These are phyloP conservation scores for Julus scanicus DNA, from an alignment of 2,888 invertebrate species.

Conservation along the genomic window DNA sequence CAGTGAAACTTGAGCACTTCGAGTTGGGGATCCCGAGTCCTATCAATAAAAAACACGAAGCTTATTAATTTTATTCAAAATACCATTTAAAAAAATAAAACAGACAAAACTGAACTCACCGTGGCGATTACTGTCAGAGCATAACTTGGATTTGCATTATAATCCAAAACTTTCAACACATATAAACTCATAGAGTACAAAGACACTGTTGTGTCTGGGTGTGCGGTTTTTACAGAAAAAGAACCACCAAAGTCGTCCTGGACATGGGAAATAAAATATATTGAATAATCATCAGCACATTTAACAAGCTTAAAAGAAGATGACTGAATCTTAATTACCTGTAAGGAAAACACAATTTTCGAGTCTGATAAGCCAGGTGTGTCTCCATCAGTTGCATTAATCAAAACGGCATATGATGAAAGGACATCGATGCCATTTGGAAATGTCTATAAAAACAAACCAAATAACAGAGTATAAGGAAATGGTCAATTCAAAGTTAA, in stretches of 20 bases:
- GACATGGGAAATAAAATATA: not conserved
- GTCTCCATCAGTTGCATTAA: not conserved
- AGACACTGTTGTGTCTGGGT: not conserved
- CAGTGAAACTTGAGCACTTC: not conserved
- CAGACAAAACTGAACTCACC: not conserved
- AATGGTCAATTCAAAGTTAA: too few species aligned
- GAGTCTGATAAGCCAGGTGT: not conserved
- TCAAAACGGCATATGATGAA: not conserved
- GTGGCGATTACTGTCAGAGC: not conserved
- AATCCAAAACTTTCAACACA: not conserved
- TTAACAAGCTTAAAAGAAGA: not conserved
- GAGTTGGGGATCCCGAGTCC: not conserved
- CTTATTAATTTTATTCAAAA: not conserved
- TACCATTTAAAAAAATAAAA: not conserved
- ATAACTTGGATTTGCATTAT: not conserved
- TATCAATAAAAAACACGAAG: not conserved
- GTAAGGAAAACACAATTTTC: not conserved
- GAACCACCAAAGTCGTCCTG: not conserved
- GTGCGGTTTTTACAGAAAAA: not conserved
- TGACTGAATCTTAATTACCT: not conserved
- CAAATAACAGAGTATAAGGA: too few species aligned
- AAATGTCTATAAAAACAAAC: conserved; percentile 15
- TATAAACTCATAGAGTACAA: not conserved
- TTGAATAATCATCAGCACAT: too few species aligned
- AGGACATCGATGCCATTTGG: not conserved